Conservation (phyloP, 2,797 vertebrate genomes). For the Pyrocephalus nanus region DNA sequence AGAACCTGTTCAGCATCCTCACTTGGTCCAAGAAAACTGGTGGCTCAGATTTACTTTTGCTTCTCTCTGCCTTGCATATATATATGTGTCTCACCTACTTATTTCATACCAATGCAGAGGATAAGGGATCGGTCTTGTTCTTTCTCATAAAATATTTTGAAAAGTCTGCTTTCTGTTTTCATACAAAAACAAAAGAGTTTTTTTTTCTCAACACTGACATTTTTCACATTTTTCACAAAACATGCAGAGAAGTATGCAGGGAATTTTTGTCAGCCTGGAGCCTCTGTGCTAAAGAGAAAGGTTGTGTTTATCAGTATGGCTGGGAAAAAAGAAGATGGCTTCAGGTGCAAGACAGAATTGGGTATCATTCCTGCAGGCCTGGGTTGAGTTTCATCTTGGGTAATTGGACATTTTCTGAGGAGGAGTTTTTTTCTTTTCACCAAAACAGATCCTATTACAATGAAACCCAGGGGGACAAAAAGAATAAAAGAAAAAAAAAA, state of each 20-base stretch:
- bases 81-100: background rate
- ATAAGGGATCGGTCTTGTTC: background rate
- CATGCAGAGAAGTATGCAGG: background rate
- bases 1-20: background rate
- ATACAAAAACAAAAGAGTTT: background rate
- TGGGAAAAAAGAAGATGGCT: background rate
- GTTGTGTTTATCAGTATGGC: background rate
- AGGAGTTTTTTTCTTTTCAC: background rate
- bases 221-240: conserved; percentile 15
- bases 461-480: background rate
- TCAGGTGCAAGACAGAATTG: conserved; percentile 26
- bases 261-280: background rate
- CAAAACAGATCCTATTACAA: conserved; percentile 12
- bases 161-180: background rate
- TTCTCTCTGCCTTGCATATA: background rate
- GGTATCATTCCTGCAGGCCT: conserved; percentile 3
- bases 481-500: background rate
- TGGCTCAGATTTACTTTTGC: background rate
- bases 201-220: background rate
- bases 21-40: background rate
- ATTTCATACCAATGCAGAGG: background rate
- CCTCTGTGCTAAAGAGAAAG: background rate
- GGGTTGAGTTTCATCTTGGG: background rate
- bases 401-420: conserved; percentile 21
- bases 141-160: background rate